phyloP scores from a whole-genome alignment of 2,797 vertebrate species.

The Bovichtus variegatus region DNA sequence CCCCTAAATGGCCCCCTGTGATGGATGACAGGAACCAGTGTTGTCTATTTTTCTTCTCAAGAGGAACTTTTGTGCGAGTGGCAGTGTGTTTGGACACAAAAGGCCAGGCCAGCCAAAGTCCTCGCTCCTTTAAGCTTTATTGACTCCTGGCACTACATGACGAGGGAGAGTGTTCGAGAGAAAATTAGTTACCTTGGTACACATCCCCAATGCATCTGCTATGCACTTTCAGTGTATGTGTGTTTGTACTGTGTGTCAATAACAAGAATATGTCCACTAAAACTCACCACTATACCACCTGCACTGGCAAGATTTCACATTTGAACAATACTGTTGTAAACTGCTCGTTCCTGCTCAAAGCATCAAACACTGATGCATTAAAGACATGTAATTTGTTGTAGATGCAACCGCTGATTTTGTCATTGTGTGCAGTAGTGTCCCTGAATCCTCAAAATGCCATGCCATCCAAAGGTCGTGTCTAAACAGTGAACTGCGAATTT shows the following conservation, averaged over 20 bases:
- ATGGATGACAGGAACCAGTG: constrained; percentile 73
- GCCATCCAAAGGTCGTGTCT: too few species aligned
- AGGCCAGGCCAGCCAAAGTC: constrained; percentile 50
- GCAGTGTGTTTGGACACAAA: constrained; percentile 49
- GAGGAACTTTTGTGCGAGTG: constrained; percentile 63
- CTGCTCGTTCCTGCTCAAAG: too few species aligned
- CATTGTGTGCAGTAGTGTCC: neutral
- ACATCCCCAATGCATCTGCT: constrained; percentile 24
- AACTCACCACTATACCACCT: neutral
- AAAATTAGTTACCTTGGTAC: constrained; percentile 37
- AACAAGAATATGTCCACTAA: neutral
- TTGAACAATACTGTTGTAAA: neutral
- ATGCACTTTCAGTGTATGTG: neutral
- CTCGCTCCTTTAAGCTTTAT: constrained; percentile 62
- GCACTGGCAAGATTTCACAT: neutral
- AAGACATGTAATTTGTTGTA: neutral
- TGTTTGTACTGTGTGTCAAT: neutral
- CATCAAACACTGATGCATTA: neutral
- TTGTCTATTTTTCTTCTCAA: constrained; percentile 66
- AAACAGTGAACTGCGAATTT: too few species aligned
- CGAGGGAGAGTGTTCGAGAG: constrained; percentile 9
- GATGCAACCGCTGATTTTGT: neutral
- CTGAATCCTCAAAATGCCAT: neutral
- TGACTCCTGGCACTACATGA: constrained; percentile 59
- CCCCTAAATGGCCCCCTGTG: constrained; percentile 67